A percentile compares a stretch with the other conserved stretches of the same genome.
Conservation (phyloP, 2,797 vertebrate species). For the Rhinichthys osculus region DNA sequence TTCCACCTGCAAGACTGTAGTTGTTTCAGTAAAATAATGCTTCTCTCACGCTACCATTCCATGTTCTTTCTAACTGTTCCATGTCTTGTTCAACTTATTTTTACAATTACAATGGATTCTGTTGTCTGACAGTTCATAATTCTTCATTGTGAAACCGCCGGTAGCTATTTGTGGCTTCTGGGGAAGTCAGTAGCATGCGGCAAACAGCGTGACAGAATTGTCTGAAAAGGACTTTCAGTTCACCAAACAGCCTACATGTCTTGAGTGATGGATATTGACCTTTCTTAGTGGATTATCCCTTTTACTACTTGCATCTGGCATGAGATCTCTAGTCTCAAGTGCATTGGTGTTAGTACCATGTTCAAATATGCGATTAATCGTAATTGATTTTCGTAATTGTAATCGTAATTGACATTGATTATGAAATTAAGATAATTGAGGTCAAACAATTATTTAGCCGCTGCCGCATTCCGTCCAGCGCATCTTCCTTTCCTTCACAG, state of each 20-base stretch:
- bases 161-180: background rate
- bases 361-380: too few relatives aligned
- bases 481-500: too few relatives aligned
- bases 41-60: background rate
- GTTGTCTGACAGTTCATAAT: background rate
- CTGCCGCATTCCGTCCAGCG: too few relatives aligned
- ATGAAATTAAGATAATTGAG: too few relatives aligned
- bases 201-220: background rate
- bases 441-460: too few relatives aligned
- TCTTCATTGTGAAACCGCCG: background rate
- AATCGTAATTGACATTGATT: too few relatives aligned
- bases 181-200: background rate
- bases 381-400: too few relatives aligned
- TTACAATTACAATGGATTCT: background rate
- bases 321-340: background rate
- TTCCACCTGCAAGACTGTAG: background rate
- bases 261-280: conserved; percentile 15
- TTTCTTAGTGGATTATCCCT: background rate
- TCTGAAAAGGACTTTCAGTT: background rate
- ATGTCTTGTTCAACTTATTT: background rate
- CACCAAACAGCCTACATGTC: background rate
- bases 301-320: background rate
- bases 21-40: background rate
- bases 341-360: background rate
- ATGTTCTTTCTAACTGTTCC: background rate